Evolutionary conservation across 2,113 vertebrate species (phyloP).

Genomic region (Cyphomyrus discorhynchus): DNA sequence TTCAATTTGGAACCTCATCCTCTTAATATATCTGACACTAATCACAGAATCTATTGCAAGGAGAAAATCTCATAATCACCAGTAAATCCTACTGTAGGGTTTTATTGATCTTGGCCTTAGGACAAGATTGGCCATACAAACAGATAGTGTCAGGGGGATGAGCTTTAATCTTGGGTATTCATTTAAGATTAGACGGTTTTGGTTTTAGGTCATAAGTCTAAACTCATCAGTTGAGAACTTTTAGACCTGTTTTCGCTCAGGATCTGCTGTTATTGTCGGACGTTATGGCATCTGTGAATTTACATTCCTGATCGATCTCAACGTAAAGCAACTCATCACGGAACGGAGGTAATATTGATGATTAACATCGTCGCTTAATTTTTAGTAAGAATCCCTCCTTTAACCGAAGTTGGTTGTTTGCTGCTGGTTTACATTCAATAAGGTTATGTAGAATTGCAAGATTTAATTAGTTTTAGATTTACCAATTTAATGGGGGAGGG

Average conservation of each 20-base stretch:
- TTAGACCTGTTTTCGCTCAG: neutral
- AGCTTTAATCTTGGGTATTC: constrained; percentile 28
- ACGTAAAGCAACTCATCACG: neutral
- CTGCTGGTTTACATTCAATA: neutral
- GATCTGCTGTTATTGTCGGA: neutral
- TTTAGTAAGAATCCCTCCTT: neutral
- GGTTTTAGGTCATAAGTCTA: constrained; percentile 11
- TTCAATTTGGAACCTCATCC: constrained; percentile 28
- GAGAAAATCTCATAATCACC: constrained; percentile 34
- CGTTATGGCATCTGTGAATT: neutral
- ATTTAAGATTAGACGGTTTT: constrained; percentile 20
- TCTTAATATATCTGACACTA: constrained; percentile 31
- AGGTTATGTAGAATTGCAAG: constrained; percentile 39
- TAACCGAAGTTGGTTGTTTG: neutral
- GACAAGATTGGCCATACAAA: constrained; percentile 29
- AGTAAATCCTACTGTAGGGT: constrained; percentile 37
- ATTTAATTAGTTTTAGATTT: constrained; percentile 52
- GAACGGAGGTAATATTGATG: neutral
- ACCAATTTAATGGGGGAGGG: constrained; percentile 12
- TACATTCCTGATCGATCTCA: neutral
- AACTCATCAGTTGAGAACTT: constrained; percentile 11
- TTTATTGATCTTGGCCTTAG: constrained; percentile 39
- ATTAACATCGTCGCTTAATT: neutral
- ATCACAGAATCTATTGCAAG: constrained; percentile 30
- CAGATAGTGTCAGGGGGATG: constrained; percentile 25